Percentiles rank a stretch among this genome's conserved stretches.
These are phyloP conservation scores for Endotricha flammealis DNA, from an alignment of 2,888 invertebrate genomes.

Conservation along the genomic window DNA sequence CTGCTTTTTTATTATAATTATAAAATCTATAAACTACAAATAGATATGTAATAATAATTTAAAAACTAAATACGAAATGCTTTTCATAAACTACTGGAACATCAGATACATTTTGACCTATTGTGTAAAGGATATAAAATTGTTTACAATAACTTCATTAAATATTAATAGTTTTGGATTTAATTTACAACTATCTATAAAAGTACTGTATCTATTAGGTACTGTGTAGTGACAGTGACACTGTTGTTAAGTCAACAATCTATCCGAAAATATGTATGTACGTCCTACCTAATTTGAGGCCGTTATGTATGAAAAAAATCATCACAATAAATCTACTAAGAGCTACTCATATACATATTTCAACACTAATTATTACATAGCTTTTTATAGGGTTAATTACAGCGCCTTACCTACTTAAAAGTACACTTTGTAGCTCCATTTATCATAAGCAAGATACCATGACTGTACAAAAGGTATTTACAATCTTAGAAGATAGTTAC, in stretches of 20 bases:
- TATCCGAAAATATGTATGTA: constrained; percentile 68
- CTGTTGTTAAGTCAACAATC: constrained; percentile 46
- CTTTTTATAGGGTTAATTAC: constrained; percentile 19
- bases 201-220: constrained; percentile 22
- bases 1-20: background rate
- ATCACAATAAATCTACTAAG: constrained; percentile 21
- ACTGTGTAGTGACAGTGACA: constrained; percentile 28
- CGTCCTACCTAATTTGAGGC: constrained; percentile 45
- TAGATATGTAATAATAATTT: background rate
- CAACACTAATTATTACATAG: constrained; percentile 10
- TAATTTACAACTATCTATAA: constrained; percentile 13
- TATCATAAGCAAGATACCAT: constrained; percentile 48
- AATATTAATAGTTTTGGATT: constrained; percentile 6
- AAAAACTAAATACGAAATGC: background rate
- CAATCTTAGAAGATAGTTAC: constrained; percentile 35
- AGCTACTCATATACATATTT: constrained; percentile 14
- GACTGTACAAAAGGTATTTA: constrained; percentile 66
- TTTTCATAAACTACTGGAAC: constrained; percentile 2
- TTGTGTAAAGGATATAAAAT: constrained; percentile 36
- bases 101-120: constrained; percentile 1
- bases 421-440: constrained; percentile 43
- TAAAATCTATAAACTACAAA: constrained; percentile 1
- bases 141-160: constrained; percentile 21
- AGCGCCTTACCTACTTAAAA: constrained; percentile 29
- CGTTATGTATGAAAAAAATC: constrained; percentile 32